A percentile compares a stretch with the other conserved stretches of the same genome.
These are phyloP conservation scores for Cylloceria caligata DNA, from an alignment of 2,888 invertebrate species.

Conservation along the genomic window DNA sequence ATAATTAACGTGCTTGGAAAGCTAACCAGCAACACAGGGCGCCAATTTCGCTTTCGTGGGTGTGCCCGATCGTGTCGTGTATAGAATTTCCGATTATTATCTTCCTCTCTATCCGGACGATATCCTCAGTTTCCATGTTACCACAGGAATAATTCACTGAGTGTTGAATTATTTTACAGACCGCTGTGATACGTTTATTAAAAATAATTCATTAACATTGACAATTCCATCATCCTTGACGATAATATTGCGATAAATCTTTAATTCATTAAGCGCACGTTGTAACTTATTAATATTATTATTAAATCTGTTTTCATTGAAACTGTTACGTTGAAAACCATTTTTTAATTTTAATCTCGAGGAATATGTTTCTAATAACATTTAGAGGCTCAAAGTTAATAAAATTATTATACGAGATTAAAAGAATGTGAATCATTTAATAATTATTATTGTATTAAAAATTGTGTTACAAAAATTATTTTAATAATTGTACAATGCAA, in stretches of 20 bases:
- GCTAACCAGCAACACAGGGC: slow-evolving; percentile 35
- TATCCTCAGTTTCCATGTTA: neutral
- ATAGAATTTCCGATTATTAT: slow-evolving; percentile 25
- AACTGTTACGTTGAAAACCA: neutral
- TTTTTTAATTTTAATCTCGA: too few species aligned
- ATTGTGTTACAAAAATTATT: too few species aligned
- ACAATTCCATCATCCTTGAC: neutral
- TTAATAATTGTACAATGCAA: neutral
- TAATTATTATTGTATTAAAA: too few species aligned
- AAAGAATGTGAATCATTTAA: too few species aligned
- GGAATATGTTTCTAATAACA: neutral
- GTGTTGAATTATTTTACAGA: neutral
- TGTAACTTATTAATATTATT: neutral
- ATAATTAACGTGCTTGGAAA: slow-evolving; percentile 50
- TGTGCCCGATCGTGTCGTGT: slow-evolving; percentile 32
- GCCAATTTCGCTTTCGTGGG: slow-evolving; percentile 51
- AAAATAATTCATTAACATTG: neutral
- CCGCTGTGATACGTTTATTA: neutral
- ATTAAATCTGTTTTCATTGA: neutral
- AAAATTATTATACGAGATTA: neutral
- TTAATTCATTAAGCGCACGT: neutral
- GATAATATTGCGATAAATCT: neutral
- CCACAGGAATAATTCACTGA: neutral
- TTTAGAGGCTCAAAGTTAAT: neutral
- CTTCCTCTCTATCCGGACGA: slow-evolving; percentile 21